A percentile compares a stretch with the other conserved stretches of the same genome.
phyloP scores from a whole-genome alignment of 2,113 vertebrate genomes.

The Cariama cristata region DNA sequence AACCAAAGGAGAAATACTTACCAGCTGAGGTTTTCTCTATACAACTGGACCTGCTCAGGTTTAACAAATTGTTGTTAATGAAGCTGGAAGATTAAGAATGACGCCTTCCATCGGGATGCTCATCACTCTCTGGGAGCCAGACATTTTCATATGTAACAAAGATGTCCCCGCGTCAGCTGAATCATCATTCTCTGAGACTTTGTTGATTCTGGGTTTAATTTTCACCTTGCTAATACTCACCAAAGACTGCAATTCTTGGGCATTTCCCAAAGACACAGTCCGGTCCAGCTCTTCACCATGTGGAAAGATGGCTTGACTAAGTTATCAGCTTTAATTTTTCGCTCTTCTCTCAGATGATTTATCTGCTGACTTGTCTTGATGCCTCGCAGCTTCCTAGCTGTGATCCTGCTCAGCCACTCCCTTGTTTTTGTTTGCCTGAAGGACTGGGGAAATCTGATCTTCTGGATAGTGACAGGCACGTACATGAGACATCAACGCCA shows the following conservation, averaged over 20 bases:
- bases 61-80: neutral
- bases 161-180: neutral
- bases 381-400: neutral
- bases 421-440: neutral
- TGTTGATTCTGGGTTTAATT: neutral
- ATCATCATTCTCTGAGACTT: neutral
- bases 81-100: neutral
- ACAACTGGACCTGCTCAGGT: neutral
- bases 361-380: neutral
- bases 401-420: neutral
- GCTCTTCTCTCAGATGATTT: neutral
- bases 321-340: neutral
- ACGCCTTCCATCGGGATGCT: neutral
- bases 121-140: neutral
- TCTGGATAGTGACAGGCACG: neutral
- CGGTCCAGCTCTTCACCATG: neutral
- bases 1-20: neutral
- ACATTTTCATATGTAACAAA: neutral
- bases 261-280: neutral
- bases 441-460: neutral
- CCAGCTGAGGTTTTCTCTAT: neutral
- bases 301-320: neutral
- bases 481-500: neutral
- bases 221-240: neutral
- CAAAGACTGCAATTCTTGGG: neutral